These are phyloP conservation scores for Sterrhoptilus dennistouni DNA, from an alignment of 2,113 vertebrate genomes.

Conservation along the genomic window DNA sequence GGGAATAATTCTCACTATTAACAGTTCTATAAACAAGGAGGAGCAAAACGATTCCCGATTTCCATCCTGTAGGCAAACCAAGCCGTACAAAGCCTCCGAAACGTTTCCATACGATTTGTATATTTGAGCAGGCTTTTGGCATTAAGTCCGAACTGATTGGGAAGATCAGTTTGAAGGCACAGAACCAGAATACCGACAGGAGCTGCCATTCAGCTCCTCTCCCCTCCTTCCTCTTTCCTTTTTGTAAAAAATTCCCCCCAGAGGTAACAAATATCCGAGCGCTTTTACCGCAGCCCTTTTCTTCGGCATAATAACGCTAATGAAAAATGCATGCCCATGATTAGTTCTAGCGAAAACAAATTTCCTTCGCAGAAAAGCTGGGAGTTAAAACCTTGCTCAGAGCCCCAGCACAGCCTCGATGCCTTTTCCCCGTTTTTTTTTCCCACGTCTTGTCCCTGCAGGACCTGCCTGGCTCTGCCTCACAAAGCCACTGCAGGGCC, in stretches of 20 bases:
- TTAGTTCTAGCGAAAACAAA: slow-evolving; percentile 52
- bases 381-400: neutral
- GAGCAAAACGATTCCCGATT: neutral
- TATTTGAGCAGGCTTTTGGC: slow-evolving; percentile 48
- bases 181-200: slow-evolving; percentile 13
- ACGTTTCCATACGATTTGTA: neutral
- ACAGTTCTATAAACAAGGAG: neutral
- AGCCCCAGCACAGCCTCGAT: neutral
- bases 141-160: slow-evolving; percentile 52
- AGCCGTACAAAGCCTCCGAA: neutral
- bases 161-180: slow-evolving; percentile 1
- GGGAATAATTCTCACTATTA: neutral
- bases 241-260: neutral
- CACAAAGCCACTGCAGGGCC: neutral
- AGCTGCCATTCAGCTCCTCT: neutral
- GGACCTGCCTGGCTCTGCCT: neutral
- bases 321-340: slow-evolving; percentile 43
- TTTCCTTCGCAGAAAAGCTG: slow-evolving; percentile 21
- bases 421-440: rapidly evolving
- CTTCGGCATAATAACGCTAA: slow-evolving; percentile 42
- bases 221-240: neutral
- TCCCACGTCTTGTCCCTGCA: neutral
- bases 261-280: neutral
- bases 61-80: neutral
- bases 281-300: slow-evolving; percentile 32